Percentiles rank a stretch among this genome's conserved stretches.
phyloP scores from a whole-genome alignment of 2,888 invertebrate species.

The Mesorhabditis sp. region DNA sequence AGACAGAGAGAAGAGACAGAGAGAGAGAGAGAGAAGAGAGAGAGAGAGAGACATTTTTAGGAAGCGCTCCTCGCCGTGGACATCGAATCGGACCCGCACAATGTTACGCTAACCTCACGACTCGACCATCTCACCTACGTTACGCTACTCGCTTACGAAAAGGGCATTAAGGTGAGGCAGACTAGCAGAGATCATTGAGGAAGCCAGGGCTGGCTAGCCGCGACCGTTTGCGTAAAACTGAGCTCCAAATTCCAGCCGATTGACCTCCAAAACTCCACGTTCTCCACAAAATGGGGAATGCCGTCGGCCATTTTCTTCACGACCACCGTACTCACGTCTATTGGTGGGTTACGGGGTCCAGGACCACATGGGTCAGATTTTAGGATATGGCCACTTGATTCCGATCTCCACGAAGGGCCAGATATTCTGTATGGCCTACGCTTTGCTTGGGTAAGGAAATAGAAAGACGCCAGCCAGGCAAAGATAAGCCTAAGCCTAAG shows the following conservation, averaged over 20 bases:
- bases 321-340: slow-evolving; percentile 47
- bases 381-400: slow-evolving; percentile 51
- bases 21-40: not conserved
- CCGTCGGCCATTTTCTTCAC: slow-evolving; percentile 51
- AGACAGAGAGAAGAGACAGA: not conserved
- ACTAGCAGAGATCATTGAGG: no score
- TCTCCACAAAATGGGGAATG: slow-evolving; percentile 42
- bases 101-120: slow-evolving; percentile 23
- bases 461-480: no score
- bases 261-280: slow-evolving; percentile 20
- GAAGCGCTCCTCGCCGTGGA: slow-evolving; percentile 24
- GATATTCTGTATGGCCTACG: slow-evolving; percentile 49
- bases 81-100: slow-evolving; percentile 12
- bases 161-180: slow-evolving; percentile 28
- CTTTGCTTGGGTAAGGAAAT: slow-evolving; percentile 14
- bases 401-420: slow-evolving; percentile 52
- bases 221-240: no score
- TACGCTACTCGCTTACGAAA: slow-evolving; percentile 46
- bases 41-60: slow-evolving; percentile 17
- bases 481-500: no score
- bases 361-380: slow-evolving; percentile 7
- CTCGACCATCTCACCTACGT: slow-evolving; percentile 46
- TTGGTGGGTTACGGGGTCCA: slow-evolving; percentile 22
- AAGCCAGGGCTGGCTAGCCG: no score
- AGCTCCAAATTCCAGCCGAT: slow-evolving; percentile 11